A percentile compares a stretch with the other conserved stretches of the same genome.
Evolutionary conservation across 2,888 invertebrate genomes (phyloP).

Genomic region (Esperia sulphurella): DNA sequence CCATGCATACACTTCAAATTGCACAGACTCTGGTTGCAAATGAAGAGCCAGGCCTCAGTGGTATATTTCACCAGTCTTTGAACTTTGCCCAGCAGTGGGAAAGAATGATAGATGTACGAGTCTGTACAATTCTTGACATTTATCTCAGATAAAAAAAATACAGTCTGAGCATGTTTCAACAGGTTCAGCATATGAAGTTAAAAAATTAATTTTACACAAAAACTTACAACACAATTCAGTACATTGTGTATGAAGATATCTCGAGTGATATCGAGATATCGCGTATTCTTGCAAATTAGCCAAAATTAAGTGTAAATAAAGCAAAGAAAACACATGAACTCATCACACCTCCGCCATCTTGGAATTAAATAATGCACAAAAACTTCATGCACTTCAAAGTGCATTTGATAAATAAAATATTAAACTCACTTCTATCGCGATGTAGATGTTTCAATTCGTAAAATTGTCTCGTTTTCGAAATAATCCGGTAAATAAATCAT

Average conservation of each 20-base stretch:
- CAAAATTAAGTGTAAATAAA: conserved; percentile 1
- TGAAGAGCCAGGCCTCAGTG: too few species aligned
- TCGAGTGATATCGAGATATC: too few species aligned
- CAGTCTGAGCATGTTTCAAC: conserved; percentile 46
- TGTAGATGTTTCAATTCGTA: conserved; percentile 16
- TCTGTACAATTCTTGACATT: too few species aligned
- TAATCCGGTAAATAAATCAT: conserved; percentile 11
- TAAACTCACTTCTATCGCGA: conserved; percentile 48
- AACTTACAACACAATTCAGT: neutral
- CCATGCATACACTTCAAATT: too few species aligned
- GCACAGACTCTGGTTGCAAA: too few species aligned
- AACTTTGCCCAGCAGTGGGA: too few species aligned
- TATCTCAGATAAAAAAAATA: neutral
- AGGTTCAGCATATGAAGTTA: conserved; percentile 51
- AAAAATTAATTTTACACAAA: neutral
- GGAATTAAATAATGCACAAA: conserved; percentile 26
- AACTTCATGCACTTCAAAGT: conserved; percentile 19
- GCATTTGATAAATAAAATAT: conserved; percentile 7
- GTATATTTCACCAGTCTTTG: too few species aligned
- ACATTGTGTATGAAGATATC: neutral
- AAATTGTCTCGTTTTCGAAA: conserved; percentile 23
- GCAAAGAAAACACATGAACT: conserved; percentile 28
- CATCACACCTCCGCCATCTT: conserved; percentile 61
- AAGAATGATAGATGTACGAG: too few species aligned
- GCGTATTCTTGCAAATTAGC: neutral